phyloP scores from a whole-genome alignment of 2,888 invertebrate species.

The Drosophila neonasuta region DNA sequence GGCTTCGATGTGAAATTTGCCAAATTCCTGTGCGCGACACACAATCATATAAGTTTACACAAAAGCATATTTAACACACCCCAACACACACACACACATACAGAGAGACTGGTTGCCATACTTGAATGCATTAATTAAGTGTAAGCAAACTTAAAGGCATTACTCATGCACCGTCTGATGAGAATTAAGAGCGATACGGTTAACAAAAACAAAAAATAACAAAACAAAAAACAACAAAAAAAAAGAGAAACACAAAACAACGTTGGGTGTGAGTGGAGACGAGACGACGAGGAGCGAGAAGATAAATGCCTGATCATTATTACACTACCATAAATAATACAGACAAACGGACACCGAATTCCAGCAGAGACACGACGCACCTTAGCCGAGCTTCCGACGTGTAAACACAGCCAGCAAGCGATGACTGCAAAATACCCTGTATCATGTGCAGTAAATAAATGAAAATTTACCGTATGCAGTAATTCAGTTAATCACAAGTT shows the following conservation, averaged over 20 bases:
- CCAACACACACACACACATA: not conserved
- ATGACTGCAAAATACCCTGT: slow-evolving; percentile 28
- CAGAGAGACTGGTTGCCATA: not conserved
- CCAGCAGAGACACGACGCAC: slow-evolving; percentile 52
- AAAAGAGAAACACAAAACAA: slow-evolving; percentile 6
- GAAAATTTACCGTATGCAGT: not conserved
- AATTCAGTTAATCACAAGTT: not conserved
- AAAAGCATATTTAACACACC: slow-evolving; percentile 31
- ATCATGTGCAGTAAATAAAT: not conserved
- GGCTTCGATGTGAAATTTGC: no score
- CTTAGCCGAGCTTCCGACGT: slow-evolving; percentile 45
- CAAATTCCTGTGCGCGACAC: no score
- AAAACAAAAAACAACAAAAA: slow-evolving; percentile 9
- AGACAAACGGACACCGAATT: slow-evolving; percentile 59
- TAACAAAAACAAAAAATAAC: slow-evolving; percentile 26
- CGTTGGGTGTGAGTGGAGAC: not conserved
- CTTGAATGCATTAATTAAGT: slow-evolving; percentile 58
- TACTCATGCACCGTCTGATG: slow-evolving; percentile 52
- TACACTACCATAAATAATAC: slow-evolving; percentile 71
- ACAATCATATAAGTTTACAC: slow-evolving; percentile 53
- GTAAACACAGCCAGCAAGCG: slow-evolving; percentile 29
- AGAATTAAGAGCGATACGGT: slow-evolving; percentile 41
- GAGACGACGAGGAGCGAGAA: slow-evolving; percentile 45
- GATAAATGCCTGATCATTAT: slow-evolving; percentile 76
- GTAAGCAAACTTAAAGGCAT: slow-evolving; percentile 64